Base-by-base conservation (phyloP, 1,140 invertebrate species). In the Ceratina calcarata region DNA sequence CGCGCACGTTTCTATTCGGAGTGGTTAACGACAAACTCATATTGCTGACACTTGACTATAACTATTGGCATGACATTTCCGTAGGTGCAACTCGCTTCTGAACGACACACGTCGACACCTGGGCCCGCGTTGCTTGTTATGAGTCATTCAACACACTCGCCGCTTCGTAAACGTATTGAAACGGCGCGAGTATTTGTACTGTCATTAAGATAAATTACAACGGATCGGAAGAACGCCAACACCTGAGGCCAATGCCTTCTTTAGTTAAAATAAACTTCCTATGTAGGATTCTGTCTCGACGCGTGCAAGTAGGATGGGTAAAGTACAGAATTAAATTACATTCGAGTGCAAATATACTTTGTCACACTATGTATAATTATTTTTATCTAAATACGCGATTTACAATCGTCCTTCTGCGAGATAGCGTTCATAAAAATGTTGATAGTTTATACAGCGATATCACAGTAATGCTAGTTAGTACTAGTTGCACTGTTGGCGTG, bases 141-240 rank as follows among this genome's bases (percentile, higher is more conserved):
- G 45, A 62, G 45, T 71, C 58, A 62, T 37, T 70, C 22, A 20
- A 70, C n/a, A 32, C 37, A 24, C 12, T 70, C 2, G 15, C 15
- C 3, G n/a, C 0, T 71, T 61, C 8, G 13, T n/a, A 0, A 37
- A 37, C 0, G 8, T 62, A 24, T 15, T 53, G 37, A 16, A 24
- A 37, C 0, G 32, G 37, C 3, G 6, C 0, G 16, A 53, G 57
- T 71, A 76, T 27, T 76, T 67, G 57, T 62, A 20, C 18, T 51
- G 18, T 71, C 49, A 70, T 78, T 62, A 62, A 78, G 62, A 51
- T 77, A 53, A 51, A 77, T 69, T 60, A 51, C 20, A 27, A 18
- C 8, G 37, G 6, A 32, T 32, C 15, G 20, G 57, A 69, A 55
- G 22, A 32, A 18, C 3, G 2, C 22, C 20, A 66, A 77, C 32